Base-by-base conservation (phyloP, 2,113 vertebrate genomes). In the Cygnus buccinator region DNA sequence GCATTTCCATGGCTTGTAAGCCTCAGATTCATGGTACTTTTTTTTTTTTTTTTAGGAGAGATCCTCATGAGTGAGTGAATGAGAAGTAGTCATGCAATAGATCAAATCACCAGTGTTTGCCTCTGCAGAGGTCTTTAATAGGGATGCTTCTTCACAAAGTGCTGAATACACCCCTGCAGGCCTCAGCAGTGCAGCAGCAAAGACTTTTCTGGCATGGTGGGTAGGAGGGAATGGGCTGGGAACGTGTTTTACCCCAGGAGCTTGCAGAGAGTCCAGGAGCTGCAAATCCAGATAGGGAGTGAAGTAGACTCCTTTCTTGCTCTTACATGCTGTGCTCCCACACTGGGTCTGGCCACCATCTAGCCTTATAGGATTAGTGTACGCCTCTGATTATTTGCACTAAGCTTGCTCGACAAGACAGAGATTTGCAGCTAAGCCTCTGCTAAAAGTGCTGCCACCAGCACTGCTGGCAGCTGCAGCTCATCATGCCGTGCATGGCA, bases 351-450 rank as follows among this genome's bases (percentile, higher is more conserved):
- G 54, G 8, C 18, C 54, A 66, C 0, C 0, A n/a, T 73, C 21
- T 73, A 73, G 23, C 41, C 22, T 84, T 75, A 62, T 2, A 90
- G 87, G 87, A 93, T 88, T 86, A 90, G 50, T 2, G 83, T 74
- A 76, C 0, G 2, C 33, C n/a, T 87, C 26, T 91, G 66, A 92
- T 82, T 87, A 58, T 87, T 91, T 94, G 41, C 66, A 73, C 37
- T 85, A 89, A 82, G 54, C 58, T 91, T 89, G 28, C 70, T 76
- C 73, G 65, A 84, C 77, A 66, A 91, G 78, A 77, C 28, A 50
- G 81, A 63, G 87, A 73, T 95, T 93, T 95, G 28, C 62, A 91
- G 46, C 50, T 95, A 92, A 95, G 80, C 52, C 63, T 87, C 58
- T 20, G 39, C 58, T 73, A 35, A 75, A 57, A 85, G 15, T 1